phyloP scores from a whole-genome alignment of 2,888 invertebrate species.

The Dexiosoma caninum region DNA sequence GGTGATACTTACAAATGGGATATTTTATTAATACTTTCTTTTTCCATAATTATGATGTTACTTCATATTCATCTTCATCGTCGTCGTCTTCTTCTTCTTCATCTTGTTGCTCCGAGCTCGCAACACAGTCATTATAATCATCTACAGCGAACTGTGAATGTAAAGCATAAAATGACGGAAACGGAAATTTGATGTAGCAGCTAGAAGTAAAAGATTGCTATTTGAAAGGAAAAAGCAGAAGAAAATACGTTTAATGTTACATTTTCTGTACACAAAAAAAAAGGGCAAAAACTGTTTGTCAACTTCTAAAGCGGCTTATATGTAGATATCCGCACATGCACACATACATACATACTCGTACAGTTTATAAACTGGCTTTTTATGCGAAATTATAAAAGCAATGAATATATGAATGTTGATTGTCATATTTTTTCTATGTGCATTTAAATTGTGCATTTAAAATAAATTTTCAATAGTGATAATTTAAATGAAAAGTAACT shows the following conservation, averaged over 20 bases:
- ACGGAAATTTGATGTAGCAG: slow-evolving; percentile 61
- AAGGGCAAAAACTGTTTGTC: slow-evolving; percentile 30
- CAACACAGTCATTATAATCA: slow-evolving; percentile 34
- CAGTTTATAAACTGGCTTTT: slow-evolving; percentile 12
- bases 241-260: slow-evolving; percentile 32
- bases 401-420: slow-evolving; percentile 52
- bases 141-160: slow-evolving; percentile 32
- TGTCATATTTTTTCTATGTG: slow-evolving; percentile 20
- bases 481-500: slow-evolving; percentile 34
- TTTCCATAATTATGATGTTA: not conserved
- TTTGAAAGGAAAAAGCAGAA: not conserved
- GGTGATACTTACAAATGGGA: slow-evolving; percentile 38
- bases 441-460: slow-evolving; percentile 22
- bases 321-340: not conserved
- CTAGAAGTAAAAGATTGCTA: slow-evolving; percentile 35
- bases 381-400: slow-evolving; percentile 33
- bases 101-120: slow-evolving; percentile 26
- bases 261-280: slow-evolving; percentile 2
- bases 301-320: slow-evolving; percentile 30
- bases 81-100: not conserved
- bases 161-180: slow-evolving; percentile 61
- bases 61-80: no score
- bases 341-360: not conserved
- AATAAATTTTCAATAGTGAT: not conserved
- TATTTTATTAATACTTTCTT: not conserved